Base-by-base conservation (phyloP, 92 coral and sea anemone genomes). In the Actinernus sp. region DNA sequence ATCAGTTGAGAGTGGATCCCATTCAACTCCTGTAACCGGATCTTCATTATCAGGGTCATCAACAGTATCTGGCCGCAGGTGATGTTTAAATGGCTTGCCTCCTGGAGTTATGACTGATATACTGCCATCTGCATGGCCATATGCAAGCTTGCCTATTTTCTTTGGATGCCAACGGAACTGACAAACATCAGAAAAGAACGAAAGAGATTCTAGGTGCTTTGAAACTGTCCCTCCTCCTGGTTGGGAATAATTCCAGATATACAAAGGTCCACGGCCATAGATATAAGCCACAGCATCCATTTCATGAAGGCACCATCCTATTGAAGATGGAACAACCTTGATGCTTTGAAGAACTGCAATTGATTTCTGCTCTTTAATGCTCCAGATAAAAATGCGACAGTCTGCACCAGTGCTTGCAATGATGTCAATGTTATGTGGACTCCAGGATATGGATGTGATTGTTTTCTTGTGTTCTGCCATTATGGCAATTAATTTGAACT, bases 91-190 rank as follows among this genome's bases (percentile, higher is more conserved):
- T 39, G 96, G 82, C 40, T 85, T 90, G 55, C 71, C 73, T 4
- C 91, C 91, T 0, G 97, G 96, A 3, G 79, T 60, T 17, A 90
- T 31, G 13, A 94, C 83, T 27, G 97, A 83, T 32, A 94, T 72
- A 32, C 97, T 90, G 17, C 98, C 98, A 57, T 94, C 97, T 7
- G 66, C 87, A 76, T 94, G 98, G 9, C 98, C 98, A 84, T 90
- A 87, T 25, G 74, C 95, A 45, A 94, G 19, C 55, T 94, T 94
- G 22, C 92, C 87, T 14, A 73, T 24, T 61, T 86, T 88, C 40
- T 78, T 69, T 2, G 61, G 78, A 63, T 94, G 86, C 98, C 98
- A 94, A 41, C 97, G 85, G 84, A 94, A 94, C 40, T 87, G 98
- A 51, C 97, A 79, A 25, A 94, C 88, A 56, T 79, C 93, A 26